A percentile compares a stretch with the other conserved stretches of the same genome.
phyloP scores from a whole-genome alignment of 1,140 invertebrate species.

The Hyles vespertilio region DNA sequence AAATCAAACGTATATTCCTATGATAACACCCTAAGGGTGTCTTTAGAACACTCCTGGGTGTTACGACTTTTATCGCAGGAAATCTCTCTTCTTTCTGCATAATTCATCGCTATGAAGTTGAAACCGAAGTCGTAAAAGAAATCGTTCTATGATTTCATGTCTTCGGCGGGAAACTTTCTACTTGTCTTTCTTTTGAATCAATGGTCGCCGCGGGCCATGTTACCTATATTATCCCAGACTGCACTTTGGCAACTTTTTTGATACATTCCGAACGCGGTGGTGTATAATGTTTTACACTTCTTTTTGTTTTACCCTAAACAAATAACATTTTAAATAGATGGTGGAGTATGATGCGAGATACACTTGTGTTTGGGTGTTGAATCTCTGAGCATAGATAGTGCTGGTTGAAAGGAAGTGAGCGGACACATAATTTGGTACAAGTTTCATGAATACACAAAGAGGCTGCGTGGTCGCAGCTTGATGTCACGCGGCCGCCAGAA shows the following conservation, averaged over 20 bases:
- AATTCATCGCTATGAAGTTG: conserved; percentile 74
- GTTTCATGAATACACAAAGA: background rate
- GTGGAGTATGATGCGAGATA: too few species aligned
- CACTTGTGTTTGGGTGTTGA: too few species aligned
- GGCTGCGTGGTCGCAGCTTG: background rate
- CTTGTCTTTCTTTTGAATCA: conserved; percentile 64
- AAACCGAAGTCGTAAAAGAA: conserved; percentile 74
- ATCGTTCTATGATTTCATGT: conserved; percentile 74
- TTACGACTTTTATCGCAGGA: conserved; percentile 70
- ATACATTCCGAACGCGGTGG: background rate
- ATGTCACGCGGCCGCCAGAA: conserved; percentile 1
- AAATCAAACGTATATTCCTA: conserved; percentile 18
- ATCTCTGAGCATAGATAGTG: too few species aligned
- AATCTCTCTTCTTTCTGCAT: conserved; percentile 72
- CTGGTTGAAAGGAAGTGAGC: too few species aligned
- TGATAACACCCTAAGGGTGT: conserved; percentile 35
- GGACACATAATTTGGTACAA: background rate
- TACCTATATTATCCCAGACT: conserved; percentile 26
- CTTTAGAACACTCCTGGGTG: conserved; percentile 64
- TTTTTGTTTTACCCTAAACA: background rate
- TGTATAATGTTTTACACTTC: background rate
- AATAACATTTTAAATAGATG: conserved; percentile 1
- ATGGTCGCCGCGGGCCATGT: conserved; percentile 41
- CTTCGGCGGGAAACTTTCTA: conserved; percentile 65
- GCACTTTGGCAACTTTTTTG: conserved; percentile 16